A percentile compares a stretch with the other conserved stretches of the same genome.
phyloP scores from a whole-genome alignment of 2,797 vertebrate species.

The Meriones psammophilus region DNA sequence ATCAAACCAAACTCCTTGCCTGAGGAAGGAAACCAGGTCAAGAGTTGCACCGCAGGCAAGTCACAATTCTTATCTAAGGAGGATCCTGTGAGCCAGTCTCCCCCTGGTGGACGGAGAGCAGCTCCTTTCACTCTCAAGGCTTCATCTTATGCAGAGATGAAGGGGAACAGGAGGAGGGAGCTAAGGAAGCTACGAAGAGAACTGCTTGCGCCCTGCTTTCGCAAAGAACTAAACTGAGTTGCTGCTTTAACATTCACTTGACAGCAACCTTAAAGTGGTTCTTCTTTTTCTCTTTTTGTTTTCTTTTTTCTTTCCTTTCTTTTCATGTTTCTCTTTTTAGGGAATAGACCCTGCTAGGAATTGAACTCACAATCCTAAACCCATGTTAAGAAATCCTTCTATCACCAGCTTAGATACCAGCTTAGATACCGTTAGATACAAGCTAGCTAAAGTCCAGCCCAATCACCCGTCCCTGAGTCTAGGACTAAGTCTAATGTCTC shows the following conservation, averaged over 20 bases:
- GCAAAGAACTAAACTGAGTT: too few relatives aligned
- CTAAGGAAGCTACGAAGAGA: background rate
- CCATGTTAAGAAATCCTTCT: background rate
- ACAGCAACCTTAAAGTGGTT: background rate
- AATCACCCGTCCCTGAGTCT: background rate
- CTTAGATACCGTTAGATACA: background rate
- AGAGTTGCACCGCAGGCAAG: background rate
- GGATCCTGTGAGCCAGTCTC: constrained; percentile 50
- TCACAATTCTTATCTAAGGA: background rate
- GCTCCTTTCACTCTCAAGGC: background rate
- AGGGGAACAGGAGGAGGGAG: background rate
- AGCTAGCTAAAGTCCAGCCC: background rate
- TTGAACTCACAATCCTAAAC: background rate
- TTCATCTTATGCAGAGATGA: accelerated
- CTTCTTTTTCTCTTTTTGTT: too few relatives aligned
- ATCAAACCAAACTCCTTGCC: background rate
- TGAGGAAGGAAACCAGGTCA: background rate
- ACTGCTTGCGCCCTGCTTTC: background rate
- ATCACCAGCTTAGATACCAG: background rate
- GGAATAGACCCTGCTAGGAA: background rate
- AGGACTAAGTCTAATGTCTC: background rate
- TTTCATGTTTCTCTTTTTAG: background rate
- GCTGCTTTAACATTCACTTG: background rate
- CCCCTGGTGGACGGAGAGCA: constrained; percentile 68
- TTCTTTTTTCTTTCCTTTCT: too few relatives aligned